A percentile compares a stretch with the other conserved stretches of the same genome.
Evolutionary conservation across 2,888 invertebrate genomes (phyloP).

Genomic region (Ephialtes manifestator): DNA sequence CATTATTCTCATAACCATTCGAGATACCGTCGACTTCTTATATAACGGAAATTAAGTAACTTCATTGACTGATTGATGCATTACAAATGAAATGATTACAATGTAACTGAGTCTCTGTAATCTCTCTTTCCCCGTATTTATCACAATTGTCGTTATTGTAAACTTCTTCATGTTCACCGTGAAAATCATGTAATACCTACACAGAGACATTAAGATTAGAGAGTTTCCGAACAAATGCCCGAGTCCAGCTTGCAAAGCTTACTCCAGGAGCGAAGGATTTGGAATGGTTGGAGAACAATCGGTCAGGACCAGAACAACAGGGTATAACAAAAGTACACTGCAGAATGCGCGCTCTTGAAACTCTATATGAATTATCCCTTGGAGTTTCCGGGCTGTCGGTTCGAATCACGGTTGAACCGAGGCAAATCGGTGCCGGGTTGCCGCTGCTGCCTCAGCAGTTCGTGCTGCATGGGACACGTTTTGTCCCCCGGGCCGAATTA

Average conservation of each 20-base stretch:
- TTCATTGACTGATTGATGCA: neutral
- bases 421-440: slow-evolving; percentile 35
- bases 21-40: neutral
- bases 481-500: slow-evolving; percentile 62
- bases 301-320: neutral
- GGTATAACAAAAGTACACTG: slow-evolving; percentile 15
- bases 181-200: neutral
- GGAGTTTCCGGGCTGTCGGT: slow-evolving; percentile 47
- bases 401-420: slow-evolving; percentile 43
- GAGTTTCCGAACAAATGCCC: neutral
- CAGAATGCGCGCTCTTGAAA: slow-evolving; percentile 26
- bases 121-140: too few species aligned
- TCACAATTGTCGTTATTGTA: neutral
- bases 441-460: slow-evolving; percentile 71
- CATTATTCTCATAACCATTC: neutral
- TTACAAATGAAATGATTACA: neutral
- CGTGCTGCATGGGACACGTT: slow-evolving; percentile 65
- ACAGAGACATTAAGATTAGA: neutral
- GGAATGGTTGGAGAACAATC: neutral
- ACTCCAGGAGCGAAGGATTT: neutral
- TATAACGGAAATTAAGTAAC: neutral
- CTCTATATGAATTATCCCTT: slow-evolving; percentile 53
- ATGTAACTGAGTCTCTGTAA: neutral
- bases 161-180: neutral
- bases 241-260: neutral